phyloP scores from a whole-genome alignment of 2,888 invertebrate genomes.

The Apamea anceps region DNA sequence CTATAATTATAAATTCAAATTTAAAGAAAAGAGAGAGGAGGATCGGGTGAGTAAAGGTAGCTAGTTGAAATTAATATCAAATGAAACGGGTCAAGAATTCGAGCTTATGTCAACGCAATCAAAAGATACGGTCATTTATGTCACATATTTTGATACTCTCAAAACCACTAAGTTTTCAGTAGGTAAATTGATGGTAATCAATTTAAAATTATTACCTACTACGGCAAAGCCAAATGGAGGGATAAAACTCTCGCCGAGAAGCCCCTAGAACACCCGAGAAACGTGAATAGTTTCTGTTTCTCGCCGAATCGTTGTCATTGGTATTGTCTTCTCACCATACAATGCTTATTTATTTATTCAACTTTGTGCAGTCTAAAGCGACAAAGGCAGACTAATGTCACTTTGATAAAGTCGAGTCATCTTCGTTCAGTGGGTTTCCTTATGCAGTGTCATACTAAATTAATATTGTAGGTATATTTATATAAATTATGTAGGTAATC shows the following conservation, averaged over 20 bases:
- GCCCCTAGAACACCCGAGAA: background rate
- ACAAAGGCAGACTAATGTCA: background rate
- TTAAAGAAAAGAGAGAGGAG: no score
- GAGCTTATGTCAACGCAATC: background rate
- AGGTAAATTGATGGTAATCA: background rate
- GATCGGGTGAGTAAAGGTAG: no score
- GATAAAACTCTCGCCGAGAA: background rate
- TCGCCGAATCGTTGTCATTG: background rate
- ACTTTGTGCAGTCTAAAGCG: background rate
- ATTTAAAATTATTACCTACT: background rate
- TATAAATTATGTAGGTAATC: background rate
- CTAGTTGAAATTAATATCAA: background rate
- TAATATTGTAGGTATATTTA: background rate
- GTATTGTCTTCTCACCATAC: background rate
- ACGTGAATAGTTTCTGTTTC: background rate
- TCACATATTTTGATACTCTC: background rate
- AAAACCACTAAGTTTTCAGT: background rate
- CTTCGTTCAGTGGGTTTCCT: background rate
- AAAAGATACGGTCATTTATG: background rate
- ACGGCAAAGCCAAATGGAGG: background rate
- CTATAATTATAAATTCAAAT: no score
- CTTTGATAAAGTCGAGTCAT: slow-evolving; percentile 9
- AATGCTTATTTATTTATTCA: background rate
- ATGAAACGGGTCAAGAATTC: background rate
- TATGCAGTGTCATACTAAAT: background rate